Percentiles rank a stretch among this genome's conserved stretches.
phyloP scores from a whole-genome alignment of 64 coral and sea anemone genomes.

The Trachythela sp. region DNA sequence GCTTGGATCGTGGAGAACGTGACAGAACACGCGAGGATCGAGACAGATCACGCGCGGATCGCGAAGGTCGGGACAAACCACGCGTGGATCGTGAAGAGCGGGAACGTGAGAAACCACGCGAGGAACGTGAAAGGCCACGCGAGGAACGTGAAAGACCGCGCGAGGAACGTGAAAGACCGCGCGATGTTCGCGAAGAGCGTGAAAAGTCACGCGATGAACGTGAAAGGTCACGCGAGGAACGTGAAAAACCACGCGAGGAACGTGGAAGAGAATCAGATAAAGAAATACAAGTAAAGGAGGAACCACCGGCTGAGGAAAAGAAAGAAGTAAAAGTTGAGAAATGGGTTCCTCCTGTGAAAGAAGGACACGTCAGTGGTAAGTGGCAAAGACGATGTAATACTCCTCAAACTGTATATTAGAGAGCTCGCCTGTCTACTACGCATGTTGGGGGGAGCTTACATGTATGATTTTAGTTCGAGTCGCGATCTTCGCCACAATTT shows the following conservation, averaged over 20 bases:
- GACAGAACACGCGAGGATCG: slow-evolving; percentile 29
- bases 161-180: slow-evolving; percentile 35
- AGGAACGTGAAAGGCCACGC: background rate
- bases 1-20: slow-evolving; percentile 22
- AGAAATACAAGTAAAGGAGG: background rate
- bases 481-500: no score
- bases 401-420: no score
- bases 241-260: background rate
- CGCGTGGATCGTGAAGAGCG: slow-evolving; percentile 30
- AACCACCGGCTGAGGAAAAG: background rate
- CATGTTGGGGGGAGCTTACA: no score
- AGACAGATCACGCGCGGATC: slow-evolving; percentile 20
- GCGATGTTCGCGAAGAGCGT: background rate
- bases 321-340: background rate
- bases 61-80: background rate
- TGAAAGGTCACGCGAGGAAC: background rate
- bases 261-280: background rate
- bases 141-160: slow-evolving; percentile 28
- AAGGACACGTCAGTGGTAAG: background rate
- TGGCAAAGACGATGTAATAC: no score
- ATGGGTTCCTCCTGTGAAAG: background rate
- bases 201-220: background rate
- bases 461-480: no score
- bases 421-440: no score
- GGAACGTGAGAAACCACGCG: slow-evolving; percentile 27